Evolutionary conservation across 2,888 invertebrate species (phyloP).

Genomic region (Altica lythri): DNA sequence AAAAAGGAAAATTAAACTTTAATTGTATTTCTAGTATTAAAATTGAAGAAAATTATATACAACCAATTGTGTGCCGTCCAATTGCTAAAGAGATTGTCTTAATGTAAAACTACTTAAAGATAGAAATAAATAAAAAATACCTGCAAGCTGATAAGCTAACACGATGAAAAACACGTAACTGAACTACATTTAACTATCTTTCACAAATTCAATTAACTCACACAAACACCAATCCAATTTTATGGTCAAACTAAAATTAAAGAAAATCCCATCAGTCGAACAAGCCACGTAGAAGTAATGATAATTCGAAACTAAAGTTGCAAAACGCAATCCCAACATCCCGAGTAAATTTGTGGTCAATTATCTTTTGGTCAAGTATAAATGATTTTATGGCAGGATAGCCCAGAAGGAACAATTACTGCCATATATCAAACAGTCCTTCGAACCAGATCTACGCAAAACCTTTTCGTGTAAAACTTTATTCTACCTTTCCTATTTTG

Average conservation of each 20-base stretch:
- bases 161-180: no score
- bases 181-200: no score
- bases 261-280: conserved; percentile 15
- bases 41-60: no score
- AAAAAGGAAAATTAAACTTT: no score
- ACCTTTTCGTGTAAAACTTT: conserved; percentile 40
- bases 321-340: conserved; percentile 53
- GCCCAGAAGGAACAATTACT: conserved; percentile 54
- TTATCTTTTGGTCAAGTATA: conserved; percentile 57
- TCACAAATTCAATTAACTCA: no score
- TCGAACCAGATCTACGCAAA: conserved; percentile 47
- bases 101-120: no score
- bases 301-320: conserved; percentile 50
- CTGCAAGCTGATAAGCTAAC: no score
- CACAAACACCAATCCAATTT: neutral
- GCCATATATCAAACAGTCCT: conserved; percentile 52
- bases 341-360: conserved; percentile 57
- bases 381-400: conserved; percentile 57
- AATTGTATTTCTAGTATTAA: no score
- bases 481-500: conserved; percentile 33
- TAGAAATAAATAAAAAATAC: no score
- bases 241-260: conserved; percentile 5
- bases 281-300: conserved; percentile 34
- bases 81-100: no score
- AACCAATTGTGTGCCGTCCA: no score